Percentiles rank a stretch among this genome's conserved stretches.
Evolutionary conservation across 2,113 vertebrate genomes (phyloP).

Genomic region (Catharus fuscescens): DNA sequence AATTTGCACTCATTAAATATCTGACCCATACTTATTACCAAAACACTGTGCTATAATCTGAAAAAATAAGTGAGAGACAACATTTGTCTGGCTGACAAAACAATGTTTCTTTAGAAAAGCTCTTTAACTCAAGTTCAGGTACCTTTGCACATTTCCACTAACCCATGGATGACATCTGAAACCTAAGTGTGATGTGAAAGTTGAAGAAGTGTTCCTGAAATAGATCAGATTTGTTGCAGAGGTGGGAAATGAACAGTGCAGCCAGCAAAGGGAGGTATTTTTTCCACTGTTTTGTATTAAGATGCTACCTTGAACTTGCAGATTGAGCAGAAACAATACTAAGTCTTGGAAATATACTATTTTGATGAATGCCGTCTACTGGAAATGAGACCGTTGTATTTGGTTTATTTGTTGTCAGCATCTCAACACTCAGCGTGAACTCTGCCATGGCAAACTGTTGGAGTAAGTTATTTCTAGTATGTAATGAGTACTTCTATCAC

Average conservation of each 20-base stretch:
- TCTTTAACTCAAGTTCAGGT: constrained; percentile 38
- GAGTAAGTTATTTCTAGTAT: constrained; percentile 67
- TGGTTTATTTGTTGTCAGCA: constrained; percentile 61
- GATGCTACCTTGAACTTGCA: constrained; percentile 57
- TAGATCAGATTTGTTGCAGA: constrained; percentile 33
- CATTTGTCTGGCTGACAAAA: constrained; percentile 29
- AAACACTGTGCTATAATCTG: constrained; percentile 8
- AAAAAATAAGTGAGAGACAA: constrained; percentile 16
- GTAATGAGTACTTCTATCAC: constrained; percentile 62
- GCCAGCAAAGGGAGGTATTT: neutral
- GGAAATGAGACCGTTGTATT: constrained; percentile 49
- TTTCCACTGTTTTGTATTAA: constrained; percentile 24
- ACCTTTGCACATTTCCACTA: constrained; percentile 30
- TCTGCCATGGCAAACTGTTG: constrained; percentile 43
- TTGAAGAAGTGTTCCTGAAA: constrained; percentile 49
- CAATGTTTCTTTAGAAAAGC: constrained; percentile 32
- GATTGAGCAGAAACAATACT: constrained; percentile 56
- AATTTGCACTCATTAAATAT: neutral
- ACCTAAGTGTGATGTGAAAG: constrained; percentile 42
- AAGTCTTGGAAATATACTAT: constrained; percentile 5
- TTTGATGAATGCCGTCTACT: constrained; percentile 55
- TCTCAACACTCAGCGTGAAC: constrained; percentile 61
- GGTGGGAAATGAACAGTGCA: neutral
- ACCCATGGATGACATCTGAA: constrained; percentile 27
- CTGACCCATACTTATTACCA: neutral